phyloP scores from a whole-genome alignment of 2,888 invertebrate species.

The Ichneumoninae sp. region DNA sequence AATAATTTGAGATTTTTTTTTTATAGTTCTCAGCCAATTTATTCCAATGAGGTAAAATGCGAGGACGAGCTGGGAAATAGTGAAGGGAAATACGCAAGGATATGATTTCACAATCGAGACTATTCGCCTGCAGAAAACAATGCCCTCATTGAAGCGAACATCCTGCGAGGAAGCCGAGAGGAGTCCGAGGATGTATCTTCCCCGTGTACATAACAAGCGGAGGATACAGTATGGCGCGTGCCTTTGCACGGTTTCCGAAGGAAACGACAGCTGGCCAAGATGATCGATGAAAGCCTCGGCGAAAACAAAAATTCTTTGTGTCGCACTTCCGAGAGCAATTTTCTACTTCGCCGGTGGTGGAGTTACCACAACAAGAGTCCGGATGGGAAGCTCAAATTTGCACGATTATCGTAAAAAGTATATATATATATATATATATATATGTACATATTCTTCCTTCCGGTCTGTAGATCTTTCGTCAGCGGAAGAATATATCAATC shows the following conservation, averaged over 20 bases:
- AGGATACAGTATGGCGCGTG: constrained; percentile 71
- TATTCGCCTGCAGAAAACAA: constrained; percentile 44
- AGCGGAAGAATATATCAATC: background rate
- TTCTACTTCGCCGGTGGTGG: constrained; percentile 7
- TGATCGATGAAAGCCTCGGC: constrained; percentile 31
- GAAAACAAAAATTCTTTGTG: constrained; percentile 53
- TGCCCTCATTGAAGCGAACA: constrained; percentile 57
- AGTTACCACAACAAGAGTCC: constrained; percentile 14
- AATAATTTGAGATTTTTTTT: background rate
- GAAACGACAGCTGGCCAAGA: constrained; percentile 73
- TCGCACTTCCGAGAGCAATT: constrained; percentile 58
- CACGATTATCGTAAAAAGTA: background rate
- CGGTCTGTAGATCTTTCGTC: constrained; percentile 6
- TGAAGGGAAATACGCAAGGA: constrained; percentile 25
- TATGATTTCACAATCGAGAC: constrained; percentile 45
- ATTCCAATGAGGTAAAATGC: constrained; percentile 46
- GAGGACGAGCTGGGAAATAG: constrained; percentile 39
- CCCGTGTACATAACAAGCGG: background rate
- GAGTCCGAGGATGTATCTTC: constrained; percentile 39
- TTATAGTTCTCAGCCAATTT: constrained; percentile 45
- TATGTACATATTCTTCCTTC: background rate
- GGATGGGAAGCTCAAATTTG: background rate
- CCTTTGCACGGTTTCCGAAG: constrained; percentile 66
- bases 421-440: background rate
- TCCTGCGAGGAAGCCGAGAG: constrained; percentile 52